Evolutionary conservation across 1,140 invertebrate genomes (phyloP), one percentile per base, ranked within the genome.

Genomic region (Dolichoris vasculosae): DNA sequence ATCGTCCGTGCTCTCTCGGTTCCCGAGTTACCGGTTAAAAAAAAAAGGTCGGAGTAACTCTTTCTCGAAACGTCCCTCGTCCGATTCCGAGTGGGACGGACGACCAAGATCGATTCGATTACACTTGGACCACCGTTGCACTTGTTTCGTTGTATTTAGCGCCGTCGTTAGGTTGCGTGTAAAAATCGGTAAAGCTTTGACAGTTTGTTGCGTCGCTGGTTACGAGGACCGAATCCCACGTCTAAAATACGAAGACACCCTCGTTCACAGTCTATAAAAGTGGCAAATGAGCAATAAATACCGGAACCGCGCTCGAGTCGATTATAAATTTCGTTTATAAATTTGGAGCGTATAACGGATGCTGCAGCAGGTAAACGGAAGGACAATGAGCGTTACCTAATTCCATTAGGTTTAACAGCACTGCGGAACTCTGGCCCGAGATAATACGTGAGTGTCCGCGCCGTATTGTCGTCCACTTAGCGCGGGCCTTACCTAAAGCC

Each of bases 361-460:
- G 69, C n/a, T 73, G 26, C 35, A 23, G 23, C 79, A 83, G 82
- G 82, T 64, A 76, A 75, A 64, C 32, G 15, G 32, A n/a, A 13
- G 23, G 40, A 67, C 9, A 67, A 35, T 32, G 8, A 35, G 32
- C 43, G 35, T 79, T 40, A 35, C 20, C 30, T 79, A 79, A 84
- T 84, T 79, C 83, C 76, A 84, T 84, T 69, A 84, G 32, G 64
- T 79, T 59, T 38, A 55, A 79, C 38, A 30, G 55, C 11, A 4
- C n/a, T 11, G n/a, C 1, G 32, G 11, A 15, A 9, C 59, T 55
- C 59, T 23, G 46, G 26, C 1, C 48, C 38, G 67, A 59, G 87
- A 87, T 89, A 89, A 90, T 89, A 89, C 86, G 87, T 88, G 86
- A 86, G 88, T 89, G 88, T 88, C 88, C 75, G 46, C 76, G 59